A percentile compares a stretch with the other conserved stretches of the same genome.
Conservation (phyloP, 2,113 vertebrate genomes). For the Eleginops maclovinus region DNA sequence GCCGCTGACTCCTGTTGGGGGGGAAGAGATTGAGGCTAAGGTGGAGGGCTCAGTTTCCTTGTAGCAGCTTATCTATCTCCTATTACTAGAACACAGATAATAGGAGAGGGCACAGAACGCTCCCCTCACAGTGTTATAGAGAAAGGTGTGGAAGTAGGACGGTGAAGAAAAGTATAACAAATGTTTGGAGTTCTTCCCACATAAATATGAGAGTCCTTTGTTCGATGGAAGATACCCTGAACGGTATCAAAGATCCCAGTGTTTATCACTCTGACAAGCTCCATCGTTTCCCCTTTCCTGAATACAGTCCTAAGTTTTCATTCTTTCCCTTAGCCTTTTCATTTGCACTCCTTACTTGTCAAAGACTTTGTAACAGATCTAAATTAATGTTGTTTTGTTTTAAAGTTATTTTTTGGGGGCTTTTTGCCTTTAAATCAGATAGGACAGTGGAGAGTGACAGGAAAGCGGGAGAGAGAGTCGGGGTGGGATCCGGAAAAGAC, state of each 20-base stretch:
- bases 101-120: neutral
- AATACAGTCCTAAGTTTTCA: neutral
- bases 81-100: neutral
- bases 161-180: neutral
- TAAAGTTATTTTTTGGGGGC: too few relatives aligned
- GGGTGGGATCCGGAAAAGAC: too few relatives aligned
- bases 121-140: too few relatives aligned
- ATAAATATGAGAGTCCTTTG: neutral
- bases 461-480: too few relatives aligned
- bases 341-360: neutral
- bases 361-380: neutral
- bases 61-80: neutral
- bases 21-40: neutral
- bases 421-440: too few relatives aligned
- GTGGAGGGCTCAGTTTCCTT: neutral
- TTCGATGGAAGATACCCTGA: neutral
- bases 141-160: too few relatives aligned
- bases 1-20: conserved; percentile 37
- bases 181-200: neutral
- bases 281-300: neutral
- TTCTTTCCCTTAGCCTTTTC: too few relatives aligned
- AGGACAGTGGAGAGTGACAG: too few relatives aligned
- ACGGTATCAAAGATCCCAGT: neutral
- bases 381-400: too few relatives aligned
- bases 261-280: neutral